Conservation (phyloP, 1,140 invertebrate genomes). For the Maniola jurtina region DNA sequence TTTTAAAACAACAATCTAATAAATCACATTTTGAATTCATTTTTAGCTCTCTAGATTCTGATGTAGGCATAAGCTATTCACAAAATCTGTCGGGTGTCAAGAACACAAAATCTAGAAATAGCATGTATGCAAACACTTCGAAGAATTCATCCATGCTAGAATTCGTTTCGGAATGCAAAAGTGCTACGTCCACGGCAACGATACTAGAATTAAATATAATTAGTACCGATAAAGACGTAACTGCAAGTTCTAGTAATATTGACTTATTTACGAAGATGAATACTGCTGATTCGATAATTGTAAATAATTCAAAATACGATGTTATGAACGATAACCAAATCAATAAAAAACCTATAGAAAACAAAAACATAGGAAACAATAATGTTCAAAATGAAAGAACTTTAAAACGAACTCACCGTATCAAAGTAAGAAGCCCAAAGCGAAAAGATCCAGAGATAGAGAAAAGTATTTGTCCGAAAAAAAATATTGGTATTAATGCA, state of each 20-base stretch:
- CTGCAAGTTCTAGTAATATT: slow-evolving; percentile 53
- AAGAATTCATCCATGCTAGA: slow-evolving; percentile 35
- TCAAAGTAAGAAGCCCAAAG: slow-evolving; percentile 65
- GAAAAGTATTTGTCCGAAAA: slow-evolving; percentile 34
- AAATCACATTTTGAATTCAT: background rate
- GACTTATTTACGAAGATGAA: slow-evolving; percentile 43
- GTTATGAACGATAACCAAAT: slow-evolving; percentile 24
- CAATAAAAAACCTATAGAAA: slow-evolving; percentile 12
- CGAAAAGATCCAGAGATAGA: slow-evolving; percentile 37
- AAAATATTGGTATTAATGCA: slow-evolving; percentile 35
- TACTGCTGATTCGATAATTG: slow-evolving; percentile 11
- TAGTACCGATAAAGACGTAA: slow-evolving; percentile 51
- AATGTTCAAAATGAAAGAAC: slow-evolving; percentile 30
- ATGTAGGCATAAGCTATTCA: slow-evolving; percentile 18
- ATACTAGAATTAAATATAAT: slow-evolving; percentile 15
- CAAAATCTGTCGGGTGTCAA: slow-evolving; percentile 7
- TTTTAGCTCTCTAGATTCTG: slow-evolving; percentile 18
- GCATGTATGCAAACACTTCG: slow-evolving; percentile 40
- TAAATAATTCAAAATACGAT: slow-evolving; percentile 16
- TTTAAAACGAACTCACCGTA: slow-evolving; percentile 45
- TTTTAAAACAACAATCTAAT: slow-evolving; percentile 8
- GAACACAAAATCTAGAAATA: slow-evolving; percentile 36
- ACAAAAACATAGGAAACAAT: slow-evolving; percentile 4
- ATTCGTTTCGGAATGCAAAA: slow-evolving; percentile 39
- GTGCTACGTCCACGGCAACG: slow-evolving; percentile 25